Evolutionary conservation across 2,888 invertebrate genomes (phyloP).

Genomic region (Fissipunctia ypsillon): DNA sequence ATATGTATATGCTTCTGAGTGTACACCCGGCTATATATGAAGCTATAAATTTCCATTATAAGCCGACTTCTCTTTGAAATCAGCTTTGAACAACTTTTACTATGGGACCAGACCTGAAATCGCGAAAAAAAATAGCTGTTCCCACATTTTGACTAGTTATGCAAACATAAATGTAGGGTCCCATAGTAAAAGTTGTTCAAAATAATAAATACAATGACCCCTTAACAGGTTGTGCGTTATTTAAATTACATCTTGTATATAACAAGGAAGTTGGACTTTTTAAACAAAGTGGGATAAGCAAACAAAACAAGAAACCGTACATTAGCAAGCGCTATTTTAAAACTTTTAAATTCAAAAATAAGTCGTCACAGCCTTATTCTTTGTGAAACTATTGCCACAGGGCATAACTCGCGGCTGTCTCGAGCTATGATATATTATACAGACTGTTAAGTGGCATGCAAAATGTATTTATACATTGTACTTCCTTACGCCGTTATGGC

Average conservation of each 20-base stretch:
- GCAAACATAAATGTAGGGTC: no score
- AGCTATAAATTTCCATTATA: no score
- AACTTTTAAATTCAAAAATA: constrained; percentile 52
- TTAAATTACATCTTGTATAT: no score
- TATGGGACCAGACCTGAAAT: no score
- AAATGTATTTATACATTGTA: constrained; percentile 89
- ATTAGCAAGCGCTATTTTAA: constrained; percentile 21
- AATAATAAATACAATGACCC: no score
- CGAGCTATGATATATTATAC: constrained; percentile 82
- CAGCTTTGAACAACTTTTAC: no score
- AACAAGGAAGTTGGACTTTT: not conserved
- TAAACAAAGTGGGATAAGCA: not conserved
- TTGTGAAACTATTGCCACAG: constrained; percentile 53
- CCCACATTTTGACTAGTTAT: no score
- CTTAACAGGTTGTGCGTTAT: no score
- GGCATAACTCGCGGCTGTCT: constrained; percentile 79
- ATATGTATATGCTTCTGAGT: not conserved
- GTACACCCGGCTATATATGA: no score
- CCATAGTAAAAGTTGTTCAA: no score
- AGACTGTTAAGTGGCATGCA: constrained; percentile 89
- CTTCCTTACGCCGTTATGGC: constrained; percentile 89
- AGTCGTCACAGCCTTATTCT: constrained; percentile 52
- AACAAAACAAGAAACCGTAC: constrained; percentile 16
- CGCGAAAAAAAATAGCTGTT: no score
- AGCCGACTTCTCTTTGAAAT: no score